These are phyloP conservation scores for Anastrepha obliqua DNA, from an alignment of 1,140 invertebrate genomes.

Conservation along the genomic window DNA sequence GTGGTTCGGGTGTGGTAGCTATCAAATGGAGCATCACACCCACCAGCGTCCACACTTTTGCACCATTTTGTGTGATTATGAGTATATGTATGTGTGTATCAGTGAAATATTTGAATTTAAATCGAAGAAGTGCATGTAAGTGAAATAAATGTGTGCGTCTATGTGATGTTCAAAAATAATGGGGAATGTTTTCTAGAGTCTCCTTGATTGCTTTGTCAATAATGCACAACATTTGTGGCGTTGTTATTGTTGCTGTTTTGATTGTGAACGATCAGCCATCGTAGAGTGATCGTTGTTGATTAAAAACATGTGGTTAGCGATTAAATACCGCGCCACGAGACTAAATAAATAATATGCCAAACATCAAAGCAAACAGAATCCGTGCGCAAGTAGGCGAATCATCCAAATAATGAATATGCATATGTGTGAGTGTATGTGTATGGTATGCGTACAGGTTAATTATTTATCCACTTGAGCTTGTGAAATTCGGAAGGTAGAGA, in stretches of 20 bases:
- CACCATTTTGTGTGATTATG: not conserved
- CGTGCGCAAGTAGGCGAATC: too few relatives aligned
- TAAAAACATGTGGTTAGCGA: not conserved
- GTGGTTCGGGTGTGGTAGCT: too few relatives aligned
- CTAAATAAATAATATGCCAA: too few relatives aligned
- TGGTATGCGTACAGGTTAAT: too few relatives aligned
- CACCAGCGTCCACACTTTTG: too few relatives aligned
- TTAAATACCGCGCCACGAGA: not conserved
- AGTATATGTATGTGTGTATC: not conserved
- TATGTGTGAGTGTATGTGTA: too few relatives aligned
- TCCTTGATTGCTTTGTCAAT: conserved; percentile 5
- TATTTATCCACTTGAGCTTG: too few relatives aligned
- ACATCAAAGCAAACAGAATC: too few relatives aligned
- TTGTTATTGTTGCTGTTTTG: not conserved
- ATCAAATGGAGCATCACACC: too few relatives aligned
- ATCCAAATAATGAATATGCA: too few relatives aligned
- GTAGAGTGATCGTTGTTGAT: not conserved
- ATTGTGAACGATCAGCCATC: not conserved
- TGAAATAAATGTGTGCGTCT: conserved; percentile 24
- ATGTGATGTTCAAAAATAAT: not conserved
- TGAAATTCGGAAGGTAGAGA: too few relatives aligned
- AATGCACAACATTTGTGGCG: not conserved
- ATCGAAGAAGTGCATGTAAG: not conserved
- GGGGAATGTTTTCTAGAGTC: not conserved
- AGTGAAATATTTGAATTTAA: conserved; percentile 6